A percentile compares a stretch with the other conserved stretches of the same genome.
phyloP scores from a whole-genome alignment of 2,888 invertebrate genomes.

The Trilocha varians region DNA sequence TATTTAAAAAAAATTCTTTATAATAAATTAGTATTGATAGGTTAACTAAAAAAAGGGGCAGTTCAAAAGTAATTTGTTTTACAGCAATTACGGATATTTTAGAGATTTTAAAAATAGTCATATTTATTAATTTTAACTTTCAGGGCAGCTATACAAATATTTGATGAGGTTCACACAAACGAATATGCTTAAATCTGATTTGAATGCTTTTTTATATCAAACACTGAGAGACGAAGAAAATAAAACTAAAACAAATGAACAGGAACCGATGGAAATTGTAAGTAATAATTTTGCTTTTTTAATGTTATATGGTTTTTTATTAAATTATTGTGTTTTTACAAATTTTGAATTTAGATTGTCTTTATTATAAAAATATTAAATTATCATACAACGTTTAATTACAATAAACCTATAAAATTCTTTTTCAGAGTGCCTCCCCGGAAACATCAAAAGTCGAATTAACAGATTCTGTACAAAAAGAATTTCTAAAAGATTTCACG shows the following conservation, averaged over 20 bases:
- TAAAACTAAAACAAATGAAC: not conserved
- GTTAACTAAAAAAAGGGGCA: too few species aligned
- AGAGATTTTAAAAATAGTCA: not conserved
- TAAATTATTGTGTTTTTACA: not conserved
- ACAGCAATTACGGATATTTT: too few species aligned
- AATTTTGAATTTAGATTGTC: too few species aligned
- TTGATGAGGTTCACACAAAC: slow-evolving; percentile 54
- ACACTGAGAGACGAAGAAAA: slow-evolving; percentile 31
- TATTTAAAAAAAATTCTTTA: too few species aligned
- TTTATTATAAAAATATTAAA: too few species aligned
- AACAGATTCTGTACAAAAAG: slow-evolving; percentile 11
- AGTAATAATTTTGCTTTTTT: slow-evolving; percentile 14
- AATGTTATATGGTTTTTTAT: not conserved
- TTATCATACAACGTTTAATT: too few species aligned
- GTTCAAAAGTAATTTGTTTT: too few species aligned
- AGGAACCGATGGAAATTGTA: slow-evolving; percentile 30
- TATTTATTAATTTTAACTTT: slow-evolving; percentile 16
- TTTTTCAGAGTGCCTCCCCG: slow-evolving; percentile 28
- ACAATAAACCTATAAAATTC: not conserved
- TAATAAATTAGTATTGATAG: too few species aligned
- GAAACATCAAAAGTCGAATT: slow-evolving; percentile 11
- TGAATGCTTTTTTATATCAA: slow-evolving; percentile 67
- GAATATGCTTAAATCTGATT: slow-evolving; percentile 37
- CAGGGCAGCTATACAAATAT: slow-evolving; percentile 74
- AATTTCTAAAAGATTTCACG: slow-evolving; percentile 10